These are phyloP conservation scores for Herpetotheres cachinnans DNA, from an alignment of 2,113 vertebrate species.

Conservation along the genomic window DNA sequence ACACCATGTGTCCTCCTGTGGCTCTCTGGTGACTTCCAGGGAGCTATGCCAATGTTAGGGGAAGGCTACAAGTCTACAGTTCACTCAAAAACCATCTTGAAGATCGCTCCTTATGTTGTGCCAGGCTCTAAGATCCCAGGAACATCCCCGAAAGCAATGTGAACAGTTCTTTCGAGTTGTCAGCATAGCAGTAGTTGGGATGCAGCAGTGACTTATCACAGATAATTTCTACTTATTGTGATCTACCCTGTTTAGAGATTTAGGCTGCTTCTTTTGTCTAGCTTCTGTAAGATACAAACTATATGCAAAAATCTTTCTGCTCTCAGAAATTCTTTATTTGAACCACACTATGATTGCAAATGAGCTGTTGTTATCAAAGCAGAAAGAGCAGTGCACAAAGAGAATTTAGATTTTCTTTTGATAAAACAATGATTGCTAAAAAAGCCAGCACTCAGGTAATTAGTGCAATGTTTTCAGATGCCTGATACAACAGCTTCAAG, in stretches of 20 bases:
- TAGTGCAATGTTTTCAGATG: not conserved
- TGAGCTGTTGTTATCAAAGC: not conserved
- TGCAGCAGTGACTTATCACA: not conserved
- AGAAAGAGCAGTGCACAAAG: not conserved
- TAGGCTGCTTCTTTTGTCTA: not conserved
- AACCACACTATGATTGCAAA: not conserved
- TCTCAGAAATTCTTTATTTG: not conserved
- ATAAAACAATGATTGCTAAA: not conserved
- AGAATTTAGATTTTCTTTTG: not conserved
- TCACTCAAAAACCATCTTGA: not conserved
- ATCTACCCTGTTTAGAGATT: not conserved
- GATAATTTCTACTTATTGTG: not conserved
- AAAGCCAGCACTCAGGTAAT: not conserved
- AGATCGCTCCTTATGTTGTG: not conserved
- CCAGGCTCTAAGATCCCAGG: not conserved
- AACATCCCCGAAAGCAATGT: not conserved
- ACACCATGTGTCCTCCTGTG: not conserved
- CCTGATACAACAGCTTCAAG: not conserved
- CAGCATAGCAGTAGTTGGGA: not conserved
- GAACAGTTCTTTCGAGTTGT: not conserved
- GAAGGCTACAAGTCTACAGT: not conserved
- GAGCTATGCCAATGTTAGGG: not conserved
- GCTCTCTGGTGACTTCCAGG: not conserved
- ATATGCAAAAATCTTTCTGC: not conserved
- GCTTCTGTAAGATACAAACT: not conserved